Percentiles rank a stretch among this genome's conserved stretches.
Evolutionary conservation across 2,888 invertebrate species (phyloP).

Genomic region (Agriopis marginaria): DNA sequence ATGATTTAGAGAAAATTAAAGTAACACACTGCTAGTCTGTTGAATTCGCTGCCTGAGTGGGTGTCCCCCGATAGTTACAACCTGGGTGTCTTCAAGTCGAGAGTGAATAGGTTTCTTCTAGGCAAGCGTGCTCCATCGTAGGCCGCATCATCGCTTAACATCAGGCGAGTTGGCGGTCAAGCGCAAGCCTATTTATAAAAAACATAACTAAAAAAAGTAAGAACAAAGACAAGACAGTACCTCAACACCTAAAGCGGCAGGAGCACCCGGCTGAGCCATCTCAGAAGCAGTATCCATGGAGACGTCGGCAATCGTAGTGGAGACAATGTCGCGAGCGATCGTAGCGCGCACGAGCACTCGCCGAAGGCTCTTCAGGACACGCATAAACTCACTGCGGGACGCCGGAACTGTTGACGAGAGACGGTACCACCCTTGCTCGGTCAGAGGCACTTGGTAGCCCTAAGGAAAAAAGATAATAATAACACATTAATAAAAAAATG

Average conservation of each 20-base stretch:
- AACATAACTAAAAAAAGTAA: too few species aligned
- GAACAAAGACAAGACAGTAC: constrained; percentile 57
- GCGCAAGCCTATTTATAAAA: too few species aligned
- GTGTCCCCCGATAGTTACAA: too few species aligned
- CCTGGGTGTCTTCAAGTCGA: too few species aligned
- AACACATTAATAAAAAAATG: background rate
- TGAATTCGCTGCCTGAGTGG: too few species aligned
- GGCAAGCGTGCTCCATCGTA: too few species aligned
- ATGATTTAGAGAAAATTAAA: background rate
- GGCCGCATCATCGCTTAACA: too few species aligned
- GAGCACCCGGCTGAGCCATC: constrained; percentile 85
- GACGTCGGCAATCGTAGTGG: constrained; percentile 92
- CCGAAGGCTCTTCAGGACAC: constrained; percentile 93
- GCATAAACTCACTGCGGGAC: constrained; percentile 93
- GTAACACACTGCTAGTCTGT: too few species aligned
- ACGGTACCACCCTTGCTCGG: constrained; percentile 88
- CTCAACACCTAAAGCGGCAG: constrained; percentile 92
- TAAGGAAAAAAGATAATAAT: constrained; percentile 50
- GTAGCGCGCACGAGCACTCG: constrained; percentile 94
- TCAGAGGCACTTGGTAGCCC: constrained; percentile 88
- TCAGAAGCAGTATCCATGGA: constrained; percentile 94
- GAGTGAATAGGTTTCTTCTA: too few species aligned
- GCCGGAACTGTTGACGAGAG: constrained; percentile 63
- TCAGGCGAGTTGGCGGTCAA: too few species aligned
- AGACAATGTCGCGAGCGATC: constrained; percentile 84